phyloP scores from a whole-genome alignment of 2,888 invertebrate species.

The Arge pagana region DNA sequence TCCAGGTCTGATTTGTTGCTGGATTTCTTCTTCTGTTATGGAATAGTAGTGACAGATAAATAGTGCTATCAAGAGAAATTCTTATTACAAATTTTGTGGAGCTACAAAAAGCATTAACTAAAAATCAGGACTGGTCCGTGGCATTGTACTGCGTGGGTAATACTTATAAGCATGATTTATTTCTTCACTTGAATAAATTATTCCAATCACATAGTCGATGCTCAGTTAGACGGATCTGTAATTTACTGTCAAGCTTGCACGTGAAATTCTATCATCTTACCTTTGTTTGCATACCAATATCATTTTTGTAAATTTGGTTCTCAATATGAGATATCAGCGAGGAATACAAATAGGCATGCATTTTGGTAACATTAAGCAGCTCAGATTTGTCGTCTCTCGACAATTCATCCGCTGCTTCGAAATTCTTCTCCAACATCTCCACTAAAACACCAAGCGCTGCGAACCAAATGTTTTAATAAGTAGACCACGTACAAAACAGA shows the following conservation, averaged over 20 bases:
- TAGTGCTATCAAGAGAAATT: neutral
- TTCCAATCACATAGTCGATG: neutral
- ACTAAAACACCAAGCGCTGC: conserved; percentile 40
- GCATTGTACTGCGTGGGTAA: too few species aligned
- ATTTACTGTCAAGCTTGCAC: neutral
- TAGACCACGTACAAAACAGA: neutral
- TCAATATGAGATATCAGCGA: conserved; percentile 43
- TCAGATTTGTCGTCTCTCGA: conserved; percentile 35
- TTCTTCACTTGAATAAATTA: too few species aligned
- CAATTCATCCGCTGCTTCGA: conserved; percentile 33
- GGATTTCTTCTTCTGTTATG: conserved; percentile 43
- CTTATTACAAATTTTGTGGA: neutral
- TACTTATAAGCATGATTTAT: neutral
- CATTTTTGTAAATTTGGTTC: conserved; percentile 36
- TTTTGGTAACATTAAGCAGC: conserved; percentile 44
- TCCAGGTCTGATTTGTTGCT: conserved; percentile 57
- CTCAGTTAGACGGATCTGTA: too few species aligned
- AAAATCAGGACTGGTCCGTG: neutral
- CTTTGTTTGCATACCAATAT: conserved; percentile 9
- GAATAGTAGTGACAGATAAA: conserved; percentile 18
- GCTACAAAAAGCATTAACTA: conserved; percentile 2
- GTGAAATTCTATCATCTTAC: neutral
- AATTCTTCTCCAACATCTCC: conserved; percentile 39
- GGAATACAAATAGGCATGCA: conserved; percentile 48
- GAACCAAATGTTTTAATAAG: conserved; percentile 6